Conservation (phyloP, 1,140 invertebrate species). For the Ceratosolen solmsi region DNA sequence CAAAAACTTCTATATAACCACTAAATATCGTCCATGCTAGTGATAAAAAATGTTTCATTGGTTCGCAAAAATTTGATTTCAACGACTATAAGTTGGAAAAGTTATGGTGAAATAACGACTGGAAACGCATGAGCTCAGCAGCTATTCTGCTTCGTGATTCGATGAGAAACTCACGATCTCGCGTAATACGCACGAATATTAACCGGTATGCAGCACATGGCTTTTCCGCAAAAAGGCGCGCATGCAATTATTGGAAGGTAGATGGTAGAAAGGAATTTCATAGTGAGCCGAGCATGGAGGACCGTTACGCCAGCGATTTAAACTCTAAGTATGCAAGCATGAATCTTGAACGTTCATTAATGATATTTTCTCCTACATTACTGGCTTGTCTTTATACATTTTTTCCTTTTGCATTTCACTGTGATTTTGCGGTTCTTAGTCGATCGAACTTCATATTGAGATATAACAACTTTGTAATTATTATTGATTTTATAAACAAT, state of each 20-base stretch:
- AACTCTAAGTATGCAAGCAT: background rate
- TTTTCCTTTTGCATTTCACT: background rate
- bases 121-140: background rate
- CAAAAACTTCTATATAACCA: too few species aligned
- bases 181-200: background rate
- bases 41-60: too few species aligned
- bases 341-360: background rate
- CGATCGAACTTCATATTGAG: too few species aligned
- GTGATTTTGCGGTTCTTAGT: too few species aligned
- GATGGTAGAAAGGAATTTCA: background rate
- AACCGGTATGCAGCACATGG: background rate
- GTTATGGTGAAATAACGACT: background rate
- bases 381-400: background rate
- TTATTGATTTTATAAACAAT: too few species aligned
- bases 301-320: background rate
- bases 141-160: background rate
- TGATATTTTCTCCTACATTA: background rate
- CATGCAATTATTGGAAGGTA: background rate
- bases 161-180: background rate
- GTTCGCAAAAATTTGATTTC: too few species aligned
- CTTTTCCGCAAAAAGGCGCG: background rate
- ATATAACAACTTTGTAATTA: too few species aligned
- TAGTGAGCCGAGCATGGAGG: background rate
- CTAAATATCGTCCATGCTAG: too few species aligned
- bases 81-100: too few species aligned